Conservation (phyloP, 2,888 invertebrate genomes). For the Cheilosia scutellata region DNA sequence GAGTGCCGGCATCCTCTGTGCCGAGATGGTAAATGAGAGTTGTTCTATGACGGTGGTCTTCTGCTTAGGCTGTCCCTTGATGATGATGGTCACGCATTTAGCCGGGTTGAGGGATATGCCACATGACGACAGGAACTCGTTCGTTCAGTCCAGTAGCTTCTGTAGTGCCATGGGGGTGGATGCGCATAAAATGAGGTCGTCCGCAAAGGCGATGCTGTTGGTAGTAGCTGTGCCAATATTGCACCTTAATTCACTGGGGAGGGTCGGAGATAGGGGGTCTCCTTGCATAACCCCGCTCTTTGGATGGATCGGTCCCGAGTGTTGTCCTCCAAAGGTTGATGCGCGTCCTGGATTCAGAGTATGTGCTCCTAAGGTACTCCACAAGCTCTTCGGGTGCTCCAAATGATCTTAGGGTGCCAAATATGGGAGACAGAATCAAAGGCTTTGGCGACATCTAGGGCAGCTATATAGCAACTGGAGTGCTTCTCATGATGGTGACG, state of each 20-base stretch:
- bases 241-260: neutral
- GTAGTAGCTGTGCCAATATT: neutral
- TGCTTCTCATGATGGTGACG: too few relatives aligned
- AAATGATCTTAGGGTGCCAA: neutral
- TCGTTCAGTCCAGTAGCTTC: too few relatives aligned
- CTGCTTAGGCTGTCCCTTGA: neutral
- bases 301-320: neutral
- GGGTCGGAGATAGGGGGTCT: neutral
- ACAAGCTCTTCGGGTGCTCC: neutral
- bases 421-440: neutral
- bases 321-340: neutral
- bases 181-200: neutral
- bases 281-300: neutral
- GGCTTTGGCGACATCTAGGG: neutral
- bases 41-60: neutral
- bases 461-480: neutral
- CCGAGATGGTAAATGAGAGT: neutral
- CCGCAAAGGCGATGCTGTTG: neutral
- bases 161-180: neutral
- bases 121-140: neutral
- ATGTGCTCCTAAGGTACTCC: neutral
- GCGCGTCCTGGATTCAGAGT: neutral
- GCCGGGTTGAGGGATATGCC: too few relatives aligned
- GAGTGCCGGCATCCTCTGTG: neutral
- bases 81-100: neutral